A percentile compares a stretch with the other conserved stretches of the same genome.
phyloP scores from a whole-genome alignment of 2,113 vertebrate species.

The Melanotaenia duboulayi region DNA sequence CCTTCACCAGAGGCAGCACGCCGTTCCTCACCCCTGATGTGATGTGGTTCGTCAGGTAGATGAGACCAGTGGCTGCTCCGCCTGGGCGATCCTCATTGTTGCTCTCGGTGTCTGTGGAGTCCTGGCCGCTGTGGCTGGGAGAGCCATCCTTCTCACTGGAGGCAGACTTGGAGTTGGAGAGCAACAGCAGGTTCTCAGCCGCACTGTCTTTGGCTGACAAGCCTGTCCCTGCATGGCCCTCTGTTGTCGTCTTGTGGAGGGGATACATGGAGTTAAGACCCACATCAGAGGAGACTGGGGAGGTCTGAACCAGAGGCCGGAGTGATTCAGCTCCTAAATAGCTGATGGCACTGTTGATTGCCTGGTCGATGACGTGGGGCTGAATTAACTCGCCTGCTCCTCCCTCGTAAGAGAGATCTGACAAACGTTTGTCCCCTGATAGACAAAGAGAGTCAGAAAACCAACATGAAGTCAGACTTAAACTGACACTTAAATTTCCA shows the following conservation, averaged over 20 bases:
- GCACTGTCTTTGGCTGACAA: conserved; percentile 91
- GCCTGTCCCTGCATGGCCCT: conserved; percentile 76
- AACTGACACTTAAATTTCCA: neutral
- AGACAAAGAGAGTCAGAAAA: conserved; percentile 39
- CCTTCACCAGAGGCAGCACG: conserved; percentile 89
- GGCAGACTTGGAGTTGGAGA: conserved; percentile 94
- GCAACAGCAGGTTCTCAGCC: conserved; percentile 93
- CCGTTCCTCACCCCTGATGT: conserved; percentile 89
- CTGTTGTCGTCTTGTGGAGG: conserved; percentile 86
- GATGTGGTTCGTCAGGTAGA: conserved; percentile 97
- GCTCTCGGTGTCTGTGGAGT: conserved; percentile 98
- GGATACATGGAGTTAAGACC: conserved; percentile 88
- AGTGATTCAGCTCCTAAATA: conserved; percentile 97
- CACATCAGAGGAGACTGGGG: conserved; percentile 86
- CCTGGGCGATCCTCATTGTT: conserved; percentile 89
- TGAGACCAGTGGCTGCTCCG: conserved; percentile 84
- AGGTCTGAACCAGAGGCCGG: conserved; percentile 95
- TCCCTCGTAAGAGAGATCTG: conserved; percentile 90
- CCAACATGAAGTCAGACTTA: conserved; percentile 6
- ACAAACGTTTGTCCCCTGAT: conserved; percentile 93
- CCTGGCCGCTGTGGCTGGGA: conserved; percentile 95
- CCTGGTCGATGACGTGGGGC: conserved; percentile 96
- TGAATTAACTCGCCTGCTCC: conserved; percentile 90
- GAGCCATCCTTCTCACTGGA: conserved; percentile 93
- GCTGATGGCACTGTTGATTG: conserved; percentile 98